These are phyloP conservation scores for Cyanistes caeruleus DNA, from an alignment of 2,113 vertebrate species.

Conservation along the genomic window DNA sequence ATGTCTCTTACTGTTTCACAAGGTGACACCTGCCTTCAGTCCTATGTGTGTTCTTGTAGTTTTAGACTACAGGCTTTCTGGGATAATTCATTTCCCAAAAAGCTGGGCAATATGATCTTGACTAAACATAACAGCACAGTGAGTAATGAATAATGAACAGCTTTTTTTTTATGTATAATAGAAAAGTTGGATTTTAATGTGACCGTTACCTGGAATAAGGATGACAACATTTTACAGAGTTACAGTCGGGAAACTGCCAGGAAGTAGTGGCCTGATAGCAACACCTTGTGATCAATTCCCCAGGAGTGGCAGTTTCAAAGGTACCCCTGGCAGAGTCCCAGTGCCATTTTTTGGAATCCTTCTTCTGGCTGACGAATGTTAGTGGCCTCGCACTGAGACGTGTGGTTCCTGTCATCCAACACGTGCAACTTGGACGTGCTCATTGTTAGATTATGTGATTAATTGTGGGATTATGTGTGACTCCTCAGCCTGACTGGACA, in stretches of 20 bases:
- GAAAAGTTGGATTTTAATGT: not conserved
- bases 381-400: not conserved
- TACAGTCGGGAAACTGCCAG: not conserved
- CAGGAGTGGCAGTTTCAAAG: not conserved
- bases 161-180: not conserved
- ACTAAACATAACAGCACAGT: not conserved
- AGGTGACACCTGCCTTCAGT: not conserved
- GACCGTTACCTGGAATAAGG: not conserved
- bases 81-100: not conserved
- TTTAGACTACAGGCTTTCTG: not conserved
- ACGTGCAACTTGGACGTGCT: accelerated
- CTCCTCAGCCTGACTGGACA: not conserved
- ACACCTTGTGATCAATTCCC: not conserved
- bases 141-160: not conserved
- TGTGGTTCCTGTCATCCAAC: accelerated
- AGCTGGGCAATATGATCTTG: not conserved
- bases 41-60: not conserved
- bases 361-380: not conserved
- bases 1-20: not conserved
- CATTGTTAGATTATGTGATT: accelerated
- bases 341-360: not conserved
- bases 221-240: not conserved
- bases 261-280: not conserved
- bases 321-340: not conserved
- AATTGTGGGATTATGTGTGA: too few species aligned